Conservation (phyloP, 1,140 invertebrate species). For the Cyclina sinensis region DNA sequence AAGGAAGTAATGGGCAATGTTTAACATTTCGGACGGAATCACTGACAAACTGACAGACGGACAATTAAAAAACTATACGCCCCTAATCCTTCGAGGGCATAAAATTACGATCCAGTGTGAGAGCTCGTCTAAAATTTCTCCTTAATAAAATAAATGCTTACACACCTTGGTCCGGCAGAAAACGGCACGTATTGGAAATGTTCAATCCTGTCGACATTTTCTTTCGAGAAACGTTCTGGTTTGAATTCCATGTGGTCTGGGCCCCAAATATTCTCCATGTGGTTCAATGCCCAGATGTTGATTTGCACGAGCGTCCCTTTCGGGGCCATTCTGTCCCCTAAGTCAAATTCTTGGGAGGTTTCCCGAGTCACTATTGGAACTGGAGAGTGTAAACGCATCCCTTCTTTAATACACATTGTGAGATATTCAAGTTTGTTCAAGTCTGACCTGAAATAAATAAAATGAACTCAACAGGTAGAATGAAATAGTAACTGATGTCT, state of each 20-base stretch:
- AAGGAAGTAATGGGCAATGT: too few species aligned
- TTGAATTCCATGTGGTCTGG: constrained; percentile 64
- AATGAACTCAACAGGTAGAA: too few species aligned
- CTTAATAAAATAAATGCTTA: too few species aligned
- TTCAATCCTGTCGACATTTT: constrained; percentile 55
- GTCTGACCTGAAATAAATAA: neutral
- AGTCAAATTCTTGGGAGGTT: constrained; percentile 2
- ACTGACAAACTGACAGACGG: too few species aligned
- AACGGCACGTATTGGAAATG: constrained; percentile 77
- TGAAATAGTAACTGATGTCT: too few species aligned
- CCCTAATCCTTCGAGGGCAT: too few species aligned
- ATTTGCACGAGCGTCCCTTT: constrained; percentile 45
- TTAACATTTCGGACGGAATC: too few species aligned
- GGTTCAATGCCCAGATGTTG: constrained; percentile 68
- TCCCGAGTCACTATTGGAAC: constrained; percentile 91
- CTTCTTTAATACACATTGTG: constrained; percentile 35
- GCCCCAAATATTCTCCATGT: constrained; percentile 72
- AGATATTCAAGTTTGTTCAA: neutral
- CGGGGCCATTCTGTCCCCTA: constrained; percentile 19
- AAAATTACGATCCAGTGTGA: too few species aligned
- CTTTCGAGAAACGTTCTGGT: constrained; percentile 68
- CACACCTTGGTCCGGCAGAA: constrained; percentile 76
- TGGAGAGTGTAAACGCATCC: constrained; percentile 83
- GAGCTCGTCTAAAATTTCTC: too few species aligned
- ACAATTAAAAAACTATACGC: too few species aligned